Percentiles rank a stretch among this genome's conserved stretches.
These are phyloP conservation scores for Cassiopea andromeda DNA, from an alignment of 30 jellyfish, hydroid and myxozoan genomes.

Conservation along the genomic window DNA sequence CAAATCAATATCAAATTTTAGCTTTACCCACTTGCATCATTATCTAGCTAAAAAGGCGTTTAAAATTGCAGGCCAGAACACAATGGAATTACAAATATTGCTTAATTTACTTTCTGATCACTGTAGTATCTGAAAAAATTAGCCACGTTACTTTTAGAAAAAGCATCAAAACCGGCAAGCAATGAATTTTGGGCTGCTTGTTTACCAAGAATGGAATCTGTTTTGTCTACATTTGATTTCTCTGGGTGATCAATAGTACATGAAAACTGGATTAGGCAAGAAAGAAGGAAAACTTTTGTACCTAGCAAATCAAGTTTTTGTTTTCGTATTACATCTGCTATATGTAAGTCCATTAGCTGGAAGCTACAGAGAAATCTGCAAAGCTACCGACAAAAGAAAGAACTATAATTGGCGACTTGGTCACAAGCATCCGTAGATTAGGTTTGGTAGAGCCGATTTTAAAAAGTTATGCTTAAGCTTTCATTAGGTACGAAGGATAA, in stretches of 20 bases:
- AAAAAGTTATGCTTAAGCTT: conserved; percentile 24
- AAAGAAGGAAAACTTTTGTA: conserved; percentile 66
- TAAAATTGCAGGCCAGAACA: conserved; percentile 17
- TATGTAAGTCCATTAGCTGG: conserved; percentile 69
- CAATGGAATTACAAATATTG: conserved; percentile 28
- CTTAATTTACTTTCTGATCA: conserved; percentile 36
- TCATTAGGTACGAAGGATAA: conserved; percentile 48
- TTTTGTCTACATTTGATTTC: conserved; percentile 67
- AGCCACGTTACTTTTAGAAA: conserved; percentile 28
- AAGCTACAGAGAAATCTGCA: conserved; percentile 72
- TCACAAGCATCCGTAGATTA: conserved; percentile 42
- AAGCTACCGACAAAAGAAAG: conserved; percentile 71
- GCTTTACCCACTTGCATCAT: conserved; percentile 6
- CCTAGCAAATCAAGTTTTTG: conserved; percentile 65
- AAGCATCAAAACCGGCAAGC: conserved; percentile 54
- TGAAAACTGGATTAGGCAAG: conserved; percentile 81
- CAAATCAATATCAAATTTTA: too few relatives aligned
- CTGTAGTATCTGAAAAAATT: conserved; percentile 28
- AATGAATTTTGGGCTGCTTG: conserved; percentile 58
- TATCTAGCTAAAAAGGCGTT: conserved; percentile 8
- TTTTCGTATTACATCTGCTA: conserved; percentile 51
- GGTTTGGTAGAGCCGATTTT: conserved; percentile 44
- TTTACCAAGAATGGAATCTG: conserved; percentile 62
- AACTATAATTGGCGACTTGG: conserved; percentile 77
- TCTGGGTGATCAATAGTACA: conserved; percentile 60